Evolutionary conservation across 2,888 invertebrate species (phyloP).

Genomic region (Aleiodes testaceus): DNA sequence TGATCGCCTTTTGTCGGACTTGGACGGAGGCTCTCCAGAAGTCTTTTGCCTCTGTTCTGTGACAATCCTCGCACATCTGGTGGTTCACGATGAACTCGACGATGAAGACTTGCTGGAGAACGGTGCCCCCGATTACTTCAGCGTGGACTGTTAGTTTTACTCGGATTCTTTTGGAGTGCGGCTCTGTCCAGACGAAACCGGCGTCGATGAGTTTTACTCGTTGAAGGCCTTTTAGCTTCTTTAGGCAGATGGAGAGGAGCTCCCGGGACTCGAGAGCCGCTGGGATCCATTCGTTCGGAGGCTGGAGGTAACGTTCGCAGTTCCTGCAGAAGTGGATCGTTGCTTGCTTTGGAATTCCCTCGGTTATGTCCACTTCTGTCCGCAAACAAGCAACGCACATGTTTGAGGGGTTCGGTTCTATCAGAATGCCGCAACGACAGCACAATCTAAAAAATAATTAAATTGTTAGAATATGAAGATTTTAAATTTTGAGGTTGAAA

Average conservation of each 20-base stretch:
- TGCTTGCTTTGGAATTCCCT: constrained; percentile 95
- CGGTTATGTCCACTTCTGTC: constrained; percentile 94
- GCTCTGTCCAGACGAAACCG: constrained; percentile 98
- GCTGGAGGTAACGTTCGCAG: constrained; percentile 95
- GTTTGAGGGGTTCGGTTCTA: constrained; percentile 96
- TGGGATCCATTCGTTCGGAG: constrained; percentile 90
- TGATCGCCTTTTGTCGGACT: constrained; percentile 89
- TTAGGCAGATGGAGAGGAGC: constrained; percentile 90
- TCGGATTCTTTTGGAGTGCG: constrained; percentile 98
- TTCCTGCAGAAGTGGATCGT: constrained; percentile 92
- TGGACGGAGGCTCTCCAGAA: constrained; percentile 95
- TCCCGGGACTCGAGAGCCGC: constrained; percentile 93
- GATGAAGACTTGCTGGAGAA: constrained; percentile 94
- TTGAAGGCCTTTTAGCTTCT: constrained; percentile 91
- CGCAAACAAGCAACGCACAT: constrained; percentile 97
- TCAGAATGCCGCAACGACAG: constrained; percentile 93
- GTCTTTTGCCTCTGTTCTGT: constrained; percentile 96
- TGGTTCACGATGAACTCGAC: constrained; percentile 93
- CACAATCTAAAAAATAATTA: constrained; percentile 79
- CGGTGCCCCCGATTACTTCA: constrained; percentile 92
- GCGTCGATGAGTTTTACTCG: constrained; percentile 96
- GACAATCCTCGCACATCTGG: constrained; percentile 99
- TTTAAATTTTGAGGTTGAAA: neutral
- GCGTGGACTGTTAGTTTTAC: constrained; percentile 95
- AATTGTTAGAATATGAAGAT: no score